phyloP scores from a whole-genome alignment of 2,888 invertebrate species.

The Graphium colonna region DNA sequence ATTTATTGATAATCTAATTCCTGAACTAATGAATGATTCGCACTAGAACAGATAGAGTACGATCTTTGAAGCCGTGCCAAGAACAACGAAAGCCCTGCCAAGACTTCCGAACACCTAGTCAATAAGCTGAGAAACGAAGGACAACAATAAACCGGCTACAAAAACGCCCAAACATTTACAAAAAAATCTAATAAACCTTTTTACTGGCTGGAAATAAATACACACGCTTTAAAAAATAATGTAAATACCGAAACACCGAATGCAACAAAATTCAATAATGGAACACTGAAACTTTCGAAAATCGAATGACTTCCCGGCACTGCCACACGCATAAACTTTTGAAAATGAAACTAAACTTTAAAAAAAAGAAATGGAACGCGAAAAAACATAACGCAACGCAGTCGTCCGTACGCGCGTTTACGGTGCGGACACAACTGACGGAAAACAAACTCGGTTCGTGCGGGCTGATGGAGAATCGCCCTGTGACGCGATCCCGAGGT shows the following conservation, averaged over 20 bases:
- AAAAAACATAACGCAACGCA: slow-evolving; percentile 3
- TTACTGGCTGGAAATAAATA: too few relatives aligned
- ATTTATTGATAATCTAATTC: background rate
- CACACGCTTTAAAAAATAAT: too few relatives aligned
- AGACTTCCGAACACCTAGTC: slow-evolving; percentile 1
- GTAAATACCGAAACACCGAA: too few relatives aligned
- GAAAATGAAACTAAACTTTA: too few relatives aligned
- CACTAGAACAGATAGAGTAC: slow-evolving; percentile 20
- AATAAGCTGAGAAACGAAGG: slow-evolving; percentile 1
- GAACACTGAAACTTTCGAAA: too few relatives aligned
- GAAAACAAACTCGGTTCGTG: slow-evolving; percentile 34
- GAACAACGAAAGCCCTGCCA: slow-evolving; percentile 6
- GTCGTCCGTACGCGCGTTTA: slow-evolving; percentile 18
- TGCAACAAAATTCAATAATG: too few relatives aligned
- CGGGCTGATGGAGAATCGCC: slow-evolving; percentile 46
- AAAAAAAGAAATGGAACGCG: background rate
- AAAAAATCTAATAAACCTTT: background rate
- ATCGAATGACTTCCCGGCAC: too few relatives aligned
- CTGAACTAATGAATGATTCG: slow-evolving; percentile 13
- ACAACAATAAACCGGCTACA: slow-evolving; percentile 9
- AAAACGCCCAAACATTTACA: background rate
- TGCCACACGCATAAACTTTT: too few relatives aligned
- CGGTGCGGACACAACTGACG: slow-evolving; percentile 27
- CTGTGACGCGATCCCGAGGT: slow-evolving; percentile 39
- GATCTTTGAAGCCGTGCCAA: slow-evolving; percentile 24